Evolutionary conservation across 2,888 invertebrate genomes (phyloP).

Genomic region (Zaprionus obscuricornis): DNA sequence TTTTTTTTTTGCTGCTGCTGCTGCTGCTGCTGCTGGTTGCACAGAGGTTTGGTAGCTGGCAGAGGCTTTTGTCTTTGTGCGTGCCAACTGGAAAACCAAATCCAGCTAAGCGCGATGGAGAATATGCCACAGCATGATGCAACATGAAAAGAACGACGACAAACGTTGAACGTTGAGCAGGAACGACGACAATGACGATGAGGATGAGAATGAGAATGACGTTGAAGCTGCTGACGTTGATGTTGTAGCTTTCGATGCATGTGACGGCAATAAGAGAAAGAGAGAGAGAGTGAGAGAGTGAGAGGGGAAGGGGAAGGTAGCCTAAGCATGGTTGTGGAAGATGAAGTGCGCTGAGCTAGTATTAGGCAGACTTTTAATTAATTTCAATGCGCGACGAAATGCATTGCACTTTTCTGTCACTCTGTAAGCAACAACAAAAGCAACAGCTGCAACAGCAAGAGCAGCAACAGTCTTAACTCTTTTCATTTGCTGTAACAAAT

Average conservation of each 20-base stretch:
- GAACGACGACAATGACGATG: slow-evolving; percentile 20
- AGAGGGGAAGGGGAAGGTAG: slow-evolving; percentile 9
- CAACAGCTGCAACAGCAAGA: background rate
- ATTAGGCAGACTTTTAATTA: slow-evolving; percentile 66
- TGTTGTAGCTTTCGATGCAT: no score
- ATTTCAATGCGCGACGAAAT: slow-evolving; percentile 57
- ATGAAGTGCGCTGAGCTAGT: background rate
- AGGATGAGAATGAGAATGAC: slow-evolving; percentile 13
- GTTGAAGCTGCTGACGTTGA: no score
- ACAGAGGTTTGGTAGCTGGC: background rate
- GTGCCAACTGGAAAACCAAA: slow-evolving; percentile 66
- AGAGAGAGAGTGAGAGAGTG: slow-evolving; percentile 10
- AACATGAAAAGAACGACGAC: slow-evolving; percentile 17
- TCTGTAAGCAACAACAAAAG: background rate
- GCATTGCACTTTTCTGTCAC: slow-evolving; percentile 42
- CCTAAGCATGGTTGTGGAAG: no score
- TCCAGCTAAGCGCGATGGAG: slow-evolving; percentile 54
- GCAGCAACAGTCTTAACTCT: no score
- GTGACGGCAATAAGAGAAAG: no score
- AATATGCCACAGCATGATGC: slow-evolving; percentile 26
- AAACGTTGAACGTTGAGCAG: background rate
- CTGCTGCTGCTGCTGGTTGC: background rate
- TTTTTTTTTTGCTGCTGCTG: background rate
- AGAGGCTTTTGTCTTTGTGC: slow-evolving; percentile 71
- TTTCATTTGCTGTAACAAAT: no score